A percentile compares a stretch with the other conserved stretches of the same genome.
Conservation (phyloP, 1,140 invertebrate genomes). For the Brachionus calyciflorus region DNA sequence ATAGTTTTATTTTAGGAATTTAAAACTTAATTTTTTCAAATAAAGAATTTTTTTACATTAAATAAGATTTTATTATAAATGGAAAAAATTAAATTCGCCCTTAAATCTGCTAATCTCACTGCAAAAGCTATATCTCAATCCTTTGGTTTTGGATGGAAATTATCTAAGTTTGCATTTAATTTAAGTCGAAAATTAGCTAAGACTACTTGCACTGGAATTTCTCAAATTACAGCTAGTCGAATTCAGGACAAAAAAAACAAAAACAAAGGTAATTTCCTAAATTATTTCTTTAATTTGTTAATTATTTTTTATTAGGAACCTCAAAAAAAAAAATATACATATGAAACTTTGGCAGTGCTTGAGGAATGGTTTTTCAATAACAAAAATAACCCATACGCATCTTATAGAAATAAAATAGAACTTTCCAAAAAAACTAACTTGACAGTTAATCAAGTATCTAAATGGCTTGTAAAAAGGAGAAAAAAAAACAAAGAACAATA, state of each 20-base stretch:
- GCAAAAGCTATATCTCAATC: background rate
- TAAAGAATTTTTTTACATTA: too few relatives aligned
- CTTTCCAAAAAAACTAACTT: background rate
- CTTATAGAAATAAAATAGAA: conserved; percentile 7
- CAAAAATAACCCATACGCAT: background rate
- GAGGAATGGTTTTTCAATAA: conserved; percentile 14
- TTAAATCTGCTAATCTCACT: background rate
- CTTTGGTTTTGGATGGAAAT: background rate
- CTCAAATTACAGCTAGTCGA: conserved; percentile 3
- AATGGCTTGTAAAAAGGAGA: conserved; percentile 17
- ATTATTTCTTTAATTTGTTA: conserved; percentile 1
- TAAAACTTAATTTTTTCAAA: too few relatives aligned
- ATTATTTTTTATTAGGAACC: background rate
- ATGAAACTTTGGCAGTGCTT: conserved; percentile 1
- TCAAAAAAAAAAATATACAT: conserved; percentile 11
- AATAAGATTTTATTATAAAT: background rate
- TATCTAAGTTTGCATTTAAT: conserved; percentile 13
- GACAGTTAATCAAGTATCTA: conserved; percentile 15
- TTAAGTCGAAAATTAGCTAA: conserved; percentile 2
- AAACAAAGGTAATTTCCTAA: background rate
- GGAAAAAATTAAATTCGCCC: background rate
- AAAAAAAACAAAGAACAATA: conserved; percentile 20
- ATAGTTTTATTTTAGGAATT: too few relatives aligned
- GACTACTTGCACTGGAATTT: background rate
- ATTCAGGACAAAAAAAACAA: background rate